These are phyloP conservation scores for Xanthia togata DNA, from an alignment of 2,888 invertebrate genomes.

Conservation along the genomic window DNA sequence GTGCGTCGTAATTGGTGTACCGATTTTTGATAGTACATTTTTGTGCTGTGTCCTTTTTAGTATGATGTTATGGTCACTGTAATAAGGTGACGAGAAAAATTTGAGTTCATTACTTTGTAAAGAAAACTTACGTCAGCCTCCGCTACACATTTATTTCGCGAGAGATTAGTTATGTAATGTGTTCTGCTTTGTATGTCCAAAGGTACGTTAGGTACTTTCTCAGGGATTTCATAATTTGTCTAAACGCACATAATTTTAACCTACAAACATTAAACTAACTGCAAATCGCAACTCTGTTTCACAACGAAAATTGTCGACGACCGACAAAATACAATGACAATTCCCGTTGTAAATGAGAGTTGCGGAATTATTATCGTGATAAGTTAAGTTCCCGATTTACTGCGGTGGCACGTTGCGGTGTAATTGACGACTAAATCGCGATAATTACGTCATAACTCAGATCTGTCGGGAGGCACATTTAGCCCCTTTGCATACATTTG, in stretches of 20 bases:
- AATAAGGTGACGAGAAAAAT: neutral
- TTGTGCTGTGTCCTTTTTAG: constrained; percentile 2
- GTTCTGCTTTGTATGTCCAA: neutral
- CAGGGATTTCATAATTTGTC: constrained; percentile 16
- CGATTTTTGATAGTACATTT: constrained; percentile 31
- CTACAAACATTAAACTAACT: constrained; percentile 16
- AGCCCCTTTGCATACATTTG: constrained; percentile 75
- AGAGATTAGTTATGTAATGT: neutral
- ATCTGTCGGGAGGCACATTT: constrained; percentile 67
- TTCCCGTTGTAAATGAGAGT: constrained; percentile 53
- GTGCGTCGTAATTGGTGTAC: constrained; percentile 45
- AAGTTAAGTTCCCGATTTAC: constrained; percentile 75
- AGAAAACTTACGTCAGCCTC: neutral
- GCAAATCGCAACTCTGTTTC: constrained; percentile 25
- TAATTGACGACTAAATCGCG: constrained; percentile 82
- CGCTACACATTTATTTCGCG: neutral
- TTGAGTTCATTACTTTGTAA: neutral
- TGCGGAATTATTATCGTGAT: constrained; percentile 71
- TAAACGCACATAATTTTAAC: constrained; percentile 17
- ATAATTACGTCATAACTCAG: constrained; percentile 83
- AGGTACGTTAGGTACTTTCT: neutral
- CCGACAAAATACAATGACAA: constrained; percentile 59
- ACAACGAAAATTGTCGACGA: constrained; percentile 35
- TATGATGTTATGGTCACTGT: neutral
- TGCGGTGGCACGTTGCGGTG: constrained; percentile 65